Base-by-base conservation (phyloP, 2,797 vertebrate species). In the Cynodonichthys magdalenae region DNA sequence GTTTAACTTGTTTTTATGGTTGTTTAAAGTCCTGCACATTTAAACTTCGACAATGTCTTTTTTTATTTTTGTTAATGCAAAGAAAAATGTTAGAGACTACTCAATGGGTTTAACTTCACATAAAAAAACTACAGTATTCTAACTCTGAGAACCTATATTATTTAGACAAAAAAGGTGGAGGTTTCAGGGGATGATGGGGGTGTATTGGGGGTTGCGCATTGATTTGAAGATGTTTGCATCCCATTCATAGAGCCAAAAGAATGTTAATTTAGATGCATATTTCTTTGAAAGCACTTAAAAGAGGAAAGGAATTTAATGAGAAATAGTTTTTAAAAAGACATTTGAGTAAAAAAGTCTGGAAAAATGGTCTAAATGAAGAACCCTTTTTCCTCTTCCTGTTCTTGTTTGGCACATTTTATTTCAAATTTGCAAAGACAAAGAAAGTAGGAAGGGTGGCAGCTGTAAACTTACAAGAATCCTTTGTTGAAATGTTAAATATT, bases 351-450 rank as follows among this genome's bases (percentile, higher is more conserved):
- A n/a, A 17, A 17, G n/a, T n/a, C 20, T 58, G 66, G 53, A 63
- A 59, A 79, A 89, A 72, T 57, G 52, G 36, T 66, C 45, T 79
- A 46, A 53, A 76, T 74, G 10, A 27, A 74, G 63, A 80, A 81
- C 73, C n/a, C 54, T 59, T 63, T 71, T 87, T 90, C 86, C 85
- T 80, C 64, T 84, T 87, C 86, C 85, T 86, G 71, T 81, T 81
- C 87, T 86, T 73, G 82, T 90, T 84, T 86, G 78, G 24, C 66
- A 69, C 63, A 86, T 90, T 76, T 81, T 71, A 56, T 75, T 84
- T 78, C 50, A 63, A 47, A 68, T 69, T 83, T 88, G 47, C 45
- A 27, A 10, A 3, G 39, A 73, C 77, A 80, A 78, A 67, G 57
- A 71, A 62, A 57, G 45, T 29, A 31, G 63, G 50, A 47, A 69